Base-by-base conservation (phyloP, 2,797 vertebrate species). In the Fringilla coelebs region DNA sequence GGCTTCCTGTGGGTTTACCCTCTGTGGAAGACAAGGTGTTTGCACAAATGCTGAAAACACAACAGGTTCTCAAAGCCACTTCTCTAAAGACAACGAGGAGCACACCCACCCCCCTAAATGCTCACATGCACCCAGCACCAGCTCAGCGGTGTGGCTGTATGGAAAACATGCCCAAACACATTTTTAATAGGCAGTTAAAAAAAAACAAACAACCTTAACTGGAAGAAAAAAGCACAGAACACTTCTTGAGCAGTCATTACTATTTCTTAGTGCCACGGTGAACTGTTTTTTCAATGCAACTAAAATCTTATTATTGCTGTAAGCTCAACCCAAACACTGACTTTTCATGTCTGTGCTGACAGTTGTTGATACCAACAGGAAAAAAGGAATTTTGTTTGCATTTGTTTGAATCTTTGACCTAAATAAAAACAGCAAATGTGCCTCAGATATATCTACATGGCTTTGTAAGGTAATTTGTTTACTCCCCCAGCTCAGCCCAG, bases 21-120 rank as follows among this genome's bases (percentile, higher is more conserved):
- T 43, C 76, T 20, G 52, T 4, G 17, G 62, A 12, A 82, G 45
- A 61, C 71, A 51, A 43, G 0, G 29, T 31, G 85, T 91, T 93
- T 93, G 93, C 94, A 94, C 93, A 85, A 94, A 46, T 41, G 81
- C 92, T 95, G 94, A 72, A 93, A 95, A 85, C 87, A 86, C 93
- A 85, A 29, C 65, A 72, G 66, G 86, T 88, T 88, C 85, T 88
- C 91, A 63, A 3, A 22, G 68, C 75, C 92, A 9, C 62, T 92
- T 67, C 96, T 94, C 81, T 46, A 68, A 89, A 92, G 87, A 55
- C 3, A 88, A 89, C 49, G 57, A 68, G 89, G 55, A 92, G 51
- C 63, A 31, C 62, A 7, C 2, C 22, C 43, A 21, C 29, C 6
- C 60, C 60, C 24, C 24, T 6, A 28, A 83, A 49, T 2, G 36